A percentile compares a stretch with the other conserved stretches of the same genome.
These are phyloP conservation scores for Sminthurides aquaticus DNA, from an alignment of 2,888 invertebrate species.

Conservation along the genomic window DNA sequence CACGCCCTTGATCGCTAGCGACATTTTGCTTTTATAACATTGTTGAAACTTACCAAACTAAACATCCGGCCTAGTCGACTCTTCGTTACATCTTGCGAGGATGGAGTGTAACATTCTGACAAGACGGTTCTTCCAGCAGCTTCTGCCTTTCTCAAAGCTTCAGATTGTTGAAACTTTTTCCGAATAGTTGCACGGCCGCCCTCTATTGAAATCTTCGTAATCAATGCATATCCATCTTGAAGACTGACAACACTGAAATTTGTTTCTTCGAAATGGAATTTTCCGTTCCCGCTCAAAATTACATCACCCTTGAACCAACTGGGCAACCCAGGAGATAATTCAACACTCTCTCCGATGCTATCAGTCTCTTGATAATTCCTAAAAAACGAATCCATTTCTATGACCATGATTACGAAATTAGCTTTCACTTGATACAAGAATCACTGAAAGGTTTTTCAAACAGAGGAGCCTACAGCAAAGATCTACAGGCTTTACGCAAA, in stretches of 20 bases:
- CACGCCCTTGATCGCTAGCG: no score
- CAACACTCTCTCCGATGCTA: background rate
- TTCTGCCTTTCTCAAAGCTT: slow-evolving; percentile 10
- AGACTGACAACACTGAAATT: background rate
- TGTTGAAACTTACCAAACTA: slow-evolving; percentile 7
- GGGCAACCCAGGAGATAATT: background rate
- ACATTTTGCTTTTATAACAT: no score
- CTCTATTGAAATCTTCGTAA: background rate
- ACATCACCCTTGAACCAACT: slow-evolving; percentile 11
- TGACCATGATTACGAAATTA: background rate
- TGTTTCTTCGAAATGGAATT: slow-evolving; percentile 3
- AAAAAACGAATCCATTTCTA: background rate
- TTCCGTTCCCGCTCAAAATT: background rate
- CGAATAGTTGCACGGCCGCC: background rate
- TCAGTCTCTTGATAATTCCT: background rate
- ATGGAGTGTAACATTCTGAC: background rate
- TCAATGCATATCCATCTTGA: slow-evolving; percentile 3
- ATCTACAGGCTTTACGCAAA: no score
- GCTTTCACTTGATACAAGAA: no score
- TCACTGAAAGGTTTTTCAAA: no score
- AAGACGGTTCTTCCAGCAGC: slow-evolving; percentile 7
- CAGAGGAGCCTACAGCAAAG: no score
- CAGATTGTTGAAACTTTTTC: slow-evolving; percentile 4
- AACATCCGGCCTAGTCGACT: slow-evolving; percentile 1
- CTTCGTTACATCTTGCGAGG: background rate